These are phyloP conservation scores for Myxocyprinus asiaticus DNA, from an alignment of 2,113 vertebrate genomes.

Conservation along the genomic window DNA sequence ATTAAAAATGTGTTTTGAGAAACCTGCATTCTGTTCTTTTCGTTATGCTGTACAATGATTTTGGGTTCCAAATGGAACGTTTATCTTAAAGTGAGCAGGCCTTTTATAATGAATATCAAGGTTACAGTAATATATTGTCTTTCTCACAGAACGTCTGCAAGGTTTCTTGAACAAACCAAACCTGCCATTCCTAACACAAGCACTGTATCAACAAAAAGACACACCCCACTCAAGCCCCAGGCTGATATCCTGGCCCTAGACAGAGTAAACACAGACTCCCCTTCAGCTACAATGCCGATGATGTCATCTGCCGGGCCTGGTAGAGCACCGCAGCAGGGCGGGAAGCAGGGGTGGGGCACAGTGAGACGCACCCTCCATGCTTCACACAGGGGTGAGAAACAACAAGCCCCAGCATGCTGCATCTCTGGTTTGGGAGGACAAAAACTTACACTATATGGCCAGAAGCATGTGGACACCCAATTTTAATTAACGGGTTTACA, in stretches of 20 bases:
- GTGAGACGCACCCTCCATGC: constrained; percentile 69
- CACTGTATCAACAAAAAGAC: constrained; percentile 63
- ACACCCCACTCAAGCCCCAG: constrained; percentile 66
- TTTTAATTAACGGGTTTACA: too few species aligned
- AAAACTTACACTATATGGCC: not conserved
- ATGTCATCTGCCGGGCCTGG: constrained; percentile 59
- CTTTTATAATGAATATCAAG: not conserved
- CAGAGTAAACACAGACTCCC: constrained; percentile 63
- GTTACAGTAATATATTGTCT: constrained; percentile 13
- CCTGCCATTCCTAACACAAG: constrained; percentile 53
- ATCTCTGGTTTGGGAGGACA: not conserved
- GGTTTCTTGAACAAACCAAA: constrained; percentile 73
- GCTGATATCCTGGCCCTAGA: constrained; percentile 70
- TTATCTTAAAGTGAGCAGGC: not conserved
- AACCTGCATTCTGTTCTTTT: too few species aligned
- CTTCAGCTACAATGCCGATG: constrained; percentile 58
- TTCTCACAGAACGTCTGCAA: constrained; percentile 74
- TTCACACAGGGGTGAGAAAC: constrained; percentile 69
- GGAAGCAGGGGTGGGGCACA: constrained; percentile 72
- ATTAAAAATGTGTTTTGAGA: too few species aligned
- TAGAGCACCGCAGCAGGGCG: constrained; percentile 59
- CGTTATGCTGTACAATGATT: too few species aligned
- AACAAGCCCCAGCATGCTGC: constrained; percentile 14
- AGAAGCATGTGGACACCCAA: too few species aligned
- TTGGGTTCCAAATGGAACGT: too few species aligned